Evolutionary conservation across 2,797 vertebrate genomes (phyloP), one percentile per base, ranked within the genome.

Genomic region (Microhierax caerulescens): DNA sequence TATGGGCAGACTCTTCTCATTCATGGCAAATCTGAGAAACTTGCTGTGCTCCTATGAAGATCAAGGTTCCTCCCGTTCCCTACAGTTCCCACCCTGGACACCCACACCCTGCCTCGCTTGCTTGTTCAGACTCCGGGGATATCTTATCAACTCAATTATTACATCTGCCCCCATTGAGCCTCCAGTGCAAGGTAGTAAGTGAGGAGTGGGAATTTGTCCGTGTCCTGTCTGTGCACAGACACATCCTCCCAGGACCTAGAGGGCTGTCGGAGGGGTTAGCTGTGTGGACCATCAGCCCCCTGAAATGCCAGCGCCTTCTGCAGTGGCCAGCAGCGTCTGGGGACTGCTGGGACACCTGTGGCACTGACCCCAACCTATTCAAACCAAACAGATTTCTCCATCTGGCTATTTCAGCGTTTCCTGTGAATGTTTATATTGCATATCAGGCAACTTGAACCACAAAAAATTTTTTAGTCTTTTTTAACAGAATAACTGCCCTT

Each of bases 31-130:
- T 20, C 7, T 14, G 25, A 59, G 67, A 45, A 57, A 20, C 10
- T 59, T 2, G 1, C n/a, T 34, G 10, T 0, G 11, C 51, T 70
- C 12, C 56, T 0, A 0, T 13, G n/a, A 23, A 27, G 65, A 13
- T 7, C 1, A 16, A 57, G 72, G 50, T 37, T 18, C 36, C 13
- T 63, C 36, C 57, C 9, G 2, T 70, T 43, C 45, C 51, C 45
- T 34, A 36, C 2, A 1, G 10, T 41, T 59, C 37, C 37, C 16
- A 17, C 14, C 22, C 23, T 36, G 43, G 32, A 30, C 30, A 21
- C 21, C 28, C 37, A 16, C 27, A 2, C 56, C 10, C 45, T 30
- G 39, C 77, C n/a, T 74, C 7, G 3, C 23, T 37, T 25, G 22
- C 37, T 34, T 6, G 0, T 28, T 57, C 7, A 27, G 17, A 37